Percentiles rank a stretch among this genome's conserved stretches.
Conservation (phyloP, 2,797 vertebrate species). For the Tiaroga cobitis region DNA sequence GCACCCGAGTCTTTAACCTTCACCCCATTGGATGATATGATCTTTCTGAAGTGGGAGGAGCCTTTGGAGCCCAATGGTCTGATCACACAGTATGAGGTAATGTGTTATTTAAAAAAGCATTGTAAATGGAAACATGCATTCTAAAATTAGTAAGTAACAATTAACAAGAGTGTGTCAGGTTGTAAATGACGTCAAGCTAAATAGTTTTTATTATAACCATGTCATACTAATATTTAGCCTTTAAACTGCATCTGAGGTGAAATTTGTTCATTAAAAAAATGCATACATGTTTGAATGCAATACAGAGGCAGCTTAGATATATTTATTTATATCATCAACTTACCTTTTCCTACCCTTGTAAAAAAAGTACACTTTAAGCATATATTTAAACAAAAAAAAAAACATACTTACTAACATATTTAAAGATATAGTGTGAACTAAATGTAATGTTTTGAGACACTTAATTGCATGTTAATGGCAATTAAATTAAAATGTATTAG, state of each 20-base stretch:
- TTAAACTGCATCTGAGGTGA: background rate
- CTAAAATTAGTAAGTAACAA: background rate
- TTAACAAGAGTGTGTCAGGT: background rate
- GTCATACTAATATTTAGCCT: background rate
- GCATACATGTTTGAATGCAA: background rate
- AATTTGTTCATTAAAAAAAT: background rate
- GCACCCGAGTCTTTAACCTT: conserved; percentile 84
- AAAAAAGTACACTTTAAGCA: background rate
- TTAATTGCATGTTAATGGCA: no score
- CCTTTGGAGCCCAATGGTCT: conserved; percentile 87
- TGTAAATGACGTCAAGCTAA: background rate
- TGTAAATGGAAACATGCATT: background rate
- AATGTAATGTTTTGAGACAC: no score
- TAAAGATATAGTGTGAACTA: background rate
- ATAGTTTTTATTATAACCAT: background rate
- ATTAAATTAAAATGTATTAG: no score
- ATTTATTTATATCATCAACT: background rate
- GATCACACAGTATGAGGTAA: conserved; percentile 87
- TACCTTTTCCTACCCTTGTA: background rate
- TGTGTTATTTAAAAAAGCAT: background rate
- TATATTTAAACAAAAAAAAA: no score
- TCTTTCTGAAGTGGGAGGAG: conserved; percentile 89
- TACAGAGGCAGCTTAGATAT: background rate
- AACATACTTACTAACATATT: no score
- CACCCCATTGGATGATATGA: conserved; percentile 85